phyloP scores from a whole-genome alignment of 2,888 invertebrate genomes.

The Caenorhabditis auriculariae region DNA sequence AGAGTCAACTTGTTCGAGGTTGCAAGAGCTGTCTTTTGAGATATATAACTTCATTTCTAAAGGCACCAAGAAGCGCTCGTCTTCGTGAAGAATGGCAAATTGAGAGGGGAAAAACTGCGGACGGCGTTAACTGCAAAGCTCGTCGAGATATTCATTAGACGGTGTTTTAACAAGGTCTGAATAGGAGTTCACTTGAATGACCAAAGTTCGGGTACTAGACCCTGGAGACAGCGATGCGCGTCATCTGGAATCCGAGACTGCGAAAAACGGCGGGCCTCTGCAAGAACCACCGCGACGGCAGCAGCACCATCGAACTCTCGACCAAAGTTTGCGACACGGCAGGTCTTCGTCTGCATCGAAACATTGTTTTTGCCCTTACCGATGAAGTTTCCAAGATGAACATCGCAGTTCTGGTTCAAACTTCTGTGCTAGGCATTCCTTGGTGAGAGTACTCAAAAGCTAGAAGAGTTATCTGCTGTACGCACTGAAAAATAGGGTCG shows the following conservation, averaged over 20 bases:
- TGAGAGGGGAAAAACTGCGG: constrained; percentile 13
- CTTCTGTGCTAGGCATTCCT: background rate
- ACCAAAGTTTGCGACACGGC: constrained; percentile 73
- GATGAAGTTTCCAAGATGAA: background rate
- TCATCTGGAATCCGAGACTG: constrained; percentile 81
- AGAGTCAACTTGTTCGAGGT: too few species aligned
- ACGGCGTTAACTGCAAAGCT: constrained; percentile 11
- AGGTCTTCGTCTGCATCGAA: constrained; percentile 38
- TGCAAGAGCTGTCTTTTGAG: too few species aligned
- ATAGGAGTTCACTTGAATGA: background rate
- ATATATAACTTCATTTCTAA: constrained; percentile 1
- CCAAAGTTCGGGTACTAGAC: constrained; percentile 64
- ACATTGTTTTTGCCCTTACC: background rate
- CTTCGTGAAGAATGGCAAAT: constrained; percentile 12
- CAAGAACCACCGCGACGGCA: constrained; percentile 61
- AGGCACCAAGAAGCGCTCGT: constrained; percentile 15
- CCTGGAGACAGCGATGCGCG: constrained; percentile 71
- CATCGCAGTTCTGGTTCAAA: too few species aligned
- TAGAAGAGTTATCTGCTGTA: too few species aligned
- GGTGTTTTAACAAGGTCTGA: constrained; percentile 18
- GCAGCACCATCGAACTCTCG: constrained; percentile 76
- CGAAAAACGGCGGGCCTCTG: constrained; percentile 80
- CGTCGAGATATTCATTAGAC: constrained; percentile 19
- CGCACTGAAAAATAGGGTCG: too few species aligned
- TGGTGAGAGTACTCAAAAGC: background rate